Conservation (phyloP, 2,888 invertebrate genomes). For the Steinernema scapterisci region DNA sequence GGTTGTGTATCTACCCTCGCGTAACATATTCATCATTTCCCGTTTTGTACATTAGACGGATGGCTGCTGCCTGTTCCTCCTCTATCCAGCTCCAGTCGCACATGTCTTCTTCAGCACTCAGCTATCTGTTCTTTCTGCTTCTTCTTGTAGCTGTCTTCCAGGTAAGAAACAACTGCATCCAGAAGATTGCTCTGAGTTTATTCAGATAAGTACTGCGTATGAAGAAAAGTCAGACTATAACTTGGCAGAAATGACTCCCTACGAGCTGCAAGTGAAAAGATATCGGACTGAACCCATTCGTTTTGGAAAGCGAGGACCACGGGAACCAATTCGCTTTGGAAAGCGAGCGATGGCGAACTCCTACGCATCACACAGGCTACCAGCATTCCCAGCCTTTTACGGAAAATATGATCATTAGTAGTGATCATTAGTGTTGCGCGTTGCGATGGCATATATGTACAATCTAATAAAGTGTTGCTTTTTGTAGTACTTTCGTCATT, state of each 20-base stretch:
- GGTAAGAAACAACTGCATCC: not conserved
- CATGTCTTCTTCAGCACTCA: not conserved
- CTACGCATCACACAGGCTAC: not conserved
- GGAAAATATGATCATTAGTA: not conserved
- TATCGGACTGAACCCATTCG: slow-evolving; percentile 48
- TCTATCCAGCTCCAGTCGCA: not conserved
- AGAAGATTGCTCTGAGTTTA: not conserved
- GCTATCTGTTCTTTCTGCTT: not conserved
- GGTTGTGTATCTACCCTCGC: not conserved
- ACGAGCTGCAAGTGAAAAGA: slow-evolving; percentile 24
- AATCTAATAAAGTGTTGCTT: slow-evolving; percentile 31
- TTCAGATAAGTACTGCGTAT: not conserved
- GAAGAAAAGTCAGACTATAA: slow-evolving; percentile 5
- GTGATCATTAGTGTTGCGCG: not conserved
- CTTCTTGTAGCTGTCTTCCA: not conserved
- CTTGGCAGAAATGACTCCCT: not conserved
- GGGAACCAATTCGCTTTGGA: slow-evolving; percentile 64
- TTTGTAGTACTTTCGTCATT: not conserved
- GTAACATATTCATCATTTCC: not conserved
- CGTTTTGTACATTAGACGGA: slow-evolving; percentile 22
- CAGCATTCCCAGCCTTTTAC: not conserved
- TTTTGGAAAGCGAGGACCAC: slow-evolving; percentile 64
- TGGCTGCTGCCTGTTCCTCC: not conserved
- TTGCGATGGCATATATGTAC: slow-evolving; percentile 28
- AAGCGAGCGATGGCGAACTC: slow-evolving; percentile 39